Percentiles rank a stretch among this genome's conserved stretches.
phyloP scores from a whole-genome alignment of 2,797 vertebrate genomes.

The Myotis myotis region DNA sequence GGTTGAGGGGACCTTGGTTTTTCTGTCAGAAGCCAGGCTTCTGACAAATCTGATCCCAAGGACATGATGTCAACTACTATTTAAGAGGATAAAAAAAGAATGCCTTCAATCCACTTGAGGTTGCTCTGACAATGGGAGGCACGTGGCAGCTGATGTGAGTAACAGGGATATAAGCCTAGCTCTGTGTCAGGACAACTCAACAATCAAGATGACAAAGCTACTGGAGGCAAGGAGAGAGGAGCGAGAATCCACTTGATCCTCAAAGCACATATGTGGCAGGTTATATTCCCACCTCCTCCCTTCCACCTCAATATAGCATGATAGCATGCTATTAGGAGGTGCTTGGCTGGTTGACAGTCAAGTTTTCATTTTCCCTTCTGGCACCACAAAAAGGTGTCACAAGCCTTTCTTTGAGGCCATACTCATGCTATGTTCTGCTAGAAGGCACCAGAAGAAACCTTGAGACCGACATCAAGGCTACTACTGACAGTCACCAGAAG shows the following conservation, averaged over 20 bases:
- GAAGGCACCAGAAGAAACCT: background rate
- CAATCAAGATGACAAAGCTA: background rate
- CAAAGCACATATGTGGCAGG: background rate
- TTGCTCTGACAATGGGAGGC: conserved; percentile 39
- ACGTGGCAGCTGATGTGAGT: background rate
- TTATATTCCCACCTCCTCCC: background rate
- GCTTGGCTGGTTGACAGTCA: background rate
- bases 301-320: background rate
- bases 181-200: conserved; percentile 5
- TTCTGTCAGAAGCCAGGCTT: background rate
- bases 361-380: conserved; percentile 15
- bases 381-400: background rate
- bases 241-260: background rate
- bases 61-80: conserved; percentile 2
- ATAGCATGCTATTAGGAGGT: background rate
- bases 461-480: background rate
- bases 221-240: background rate
- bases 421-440: background rate
- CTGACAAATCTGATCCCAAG: background rate
- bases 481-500: background rate
- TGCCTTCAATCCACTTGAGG: conserved; percentile 32
- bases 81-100: conserved; percentile 51
- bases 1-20: background rate
- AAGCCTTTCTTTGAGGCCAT: background rate
- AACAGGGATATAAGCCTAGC: background rate